These are phyloP conservation scores for Ceramica pisi DNA, from an alignment of 2,888 invertebrate species.

Conservation along the genomic window DNA sequence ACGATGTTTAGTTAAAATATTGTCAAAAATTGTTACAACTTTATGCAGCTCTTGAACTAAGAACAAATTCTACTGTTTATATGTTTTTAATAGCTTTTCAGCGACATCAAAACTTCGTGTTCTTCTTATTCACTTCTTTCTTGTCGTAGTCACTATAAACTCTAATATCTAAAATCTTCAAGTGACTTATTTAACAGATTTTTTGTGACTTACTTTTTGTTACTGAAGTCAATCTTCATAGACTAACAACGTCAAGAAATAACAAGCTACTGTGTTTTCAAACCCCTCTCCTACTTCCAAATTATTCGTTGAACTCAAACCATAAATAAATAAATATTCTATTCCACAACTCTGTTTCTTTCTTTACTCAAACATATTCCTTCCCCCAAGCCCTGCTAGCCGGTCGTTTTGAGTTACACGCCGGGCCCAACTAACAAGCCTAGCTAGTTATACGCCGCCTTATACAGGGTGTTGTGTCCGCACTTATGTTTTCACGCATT, in stretches of 20 bases:
- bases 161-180: too few relatives aligned
- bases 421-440: constrained; percentile 73
- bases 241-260: background rate
- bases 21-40: too few relatives aligned
- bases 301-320: background rate
- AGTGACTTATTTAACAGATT: too few relatives aligned
- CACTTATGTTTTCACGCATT: constrained; percentile 64
- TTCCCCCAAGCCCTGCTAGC: constrained; percentile 45
- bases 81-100: too few relatives aligned
- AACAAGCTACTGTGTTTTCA: background rate
- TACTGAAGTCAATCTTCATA: too few relatives aligned
- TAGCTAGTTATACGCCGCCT: constrained; percentile 68
- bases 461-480: constrained; percentile 66
- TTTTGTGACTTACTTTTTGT: too few relatives aligned
- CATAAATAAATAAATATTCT: background rate
- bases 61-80: too few relatives aligned
- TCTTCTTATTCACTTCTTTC: too few relatives aligned
- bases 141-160: too few relatives aligned
- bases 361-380: background rate
- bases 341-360: background rate
- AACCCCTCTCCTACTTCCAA: background rate
- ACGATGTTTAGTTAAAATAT: too few relatives aligned
- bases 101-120: too few relatives aligned
- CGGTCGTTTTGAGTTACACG: constrained; percentile 75
- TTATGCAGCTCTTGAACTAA: too few relatives aligned